These are phyloP conservation scores for Jaculus jaculus DNA, from an alignment of 2,113 vertebrate species.

Conservation along the genomic window DNA sequence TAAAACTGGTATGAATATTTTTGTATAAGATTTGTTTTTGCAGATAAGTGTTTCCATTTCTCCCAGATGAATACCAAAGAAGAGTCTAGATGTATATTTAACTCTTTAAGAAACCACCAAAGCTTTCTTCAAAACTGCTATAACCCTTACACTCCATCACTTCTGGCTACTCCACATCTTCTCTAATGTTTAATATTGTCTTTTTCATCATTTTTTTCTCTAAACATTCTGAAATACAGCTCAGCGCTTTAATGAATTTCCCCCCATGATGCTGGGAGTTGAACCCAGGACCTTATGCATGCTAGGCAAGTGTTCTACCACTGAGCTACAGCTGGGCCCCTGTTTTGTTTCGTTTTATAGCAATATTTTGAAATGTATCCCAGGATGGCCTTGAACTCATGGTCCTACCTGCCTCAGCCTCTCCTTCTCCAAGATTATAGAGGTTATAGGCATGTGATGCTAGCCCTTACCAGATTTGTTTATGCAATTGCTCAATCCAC, in stretches of 20 bases:
- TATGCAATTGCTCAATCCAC: not conserved
- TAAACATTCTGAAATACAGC: not conserved
- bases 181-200: not conserved
- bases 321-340: not conserved
- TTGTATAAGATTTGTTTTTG: slow-evolving; percentile 40
- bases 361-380: not conserved
- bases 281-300: not conserved
- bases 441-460: not conserved
- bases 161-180: not conserved
- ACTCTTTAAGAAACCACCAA: not conserved
- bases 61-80: slow-evolving; percentile 11
- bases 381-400: not conserved
- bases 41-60: slow-evolving; percentile 18
- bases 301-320: not conserved
- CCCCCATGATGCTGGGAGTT: not conserved
- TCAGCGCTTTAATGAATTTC: not conserved
- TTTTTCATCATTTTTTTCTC: not conserved
- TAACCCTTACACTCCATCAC: accelerated
- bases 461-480: not conserved
- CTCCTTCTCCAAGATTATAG: not conserved
- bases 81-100: not conserved
- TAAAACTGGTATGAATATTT: slow-evolving; percentile 44
- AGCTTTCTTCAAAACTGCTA: not conserved
- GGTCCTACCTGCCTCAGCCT: not conserved
- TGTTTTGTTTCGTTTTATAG: not conserved